Conservation (phyloP, 2,888 invertebrate genomes). For the Boloria selene region DNA sequence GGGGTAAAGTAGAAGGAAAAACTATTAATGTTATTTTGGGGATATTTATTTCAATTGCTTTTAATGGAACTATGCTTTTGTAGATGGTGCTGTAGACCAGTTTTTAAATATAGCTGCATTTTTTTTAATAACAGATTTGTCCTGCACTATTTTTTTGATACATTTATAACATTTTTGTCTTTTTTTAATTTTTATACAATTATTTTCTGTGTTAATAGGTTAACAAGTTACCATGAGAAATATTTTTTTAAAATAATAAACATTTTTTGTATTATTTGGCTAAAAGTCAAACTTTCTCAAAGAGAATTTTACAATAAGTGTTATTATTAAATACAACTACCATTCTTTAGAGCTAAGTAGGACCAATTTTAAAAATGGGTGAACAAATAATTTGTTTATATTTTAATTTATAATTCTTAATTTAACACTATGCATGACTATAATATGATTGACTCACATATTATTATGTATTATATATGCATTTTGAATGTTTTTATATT, state of each 20-base stretch:
- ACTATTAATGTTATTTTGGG: slow-evolving; percentile 1
- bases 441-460: slow-evolving; percentile 2
- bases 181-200: background rate
- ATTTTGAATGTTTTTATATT: slow-evolving; percentile 16
- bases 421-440: background rate
- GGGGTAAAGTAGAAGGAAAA: background rate
- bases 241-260: slow-evolving; percentile 3
- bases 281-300: slow-evolving; percentile 22
- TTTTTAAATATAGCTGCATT: slow-evolving; percentile 13
- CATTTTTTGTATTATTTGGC: slow-evolving; percentile 18
- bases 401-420: background rate
- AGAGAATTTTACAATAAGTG: slow-evolving; percentile 20
- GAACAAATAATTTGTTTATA: background rate
- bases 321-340: background rate
- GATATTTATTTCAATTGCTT: slow-evolving; percentile 4
- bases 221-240: slow-evolving; percentile 8
- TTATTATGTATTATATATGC: slow-evolving; percentile 2
- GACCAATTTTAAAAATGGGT: slow-evolving; percentile 9
- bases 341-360: slow-evolving; percentile 8
- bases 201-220: background rate
- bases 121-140: slow-evolving; percentile 7
- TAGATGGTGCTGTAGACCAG: slow-evolving; percentile 7
- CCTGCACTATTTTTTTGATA: slow-evolving; percentile 8
- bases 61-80: slow-evolving; percentile 18
- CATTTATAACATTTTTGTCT: background rate